A percentile compares a stretch with the other conserved stretches of the same genome.
phyloP scores from a whole-genome alignment of 2,113 vertebrate genomes.

The Syngnathus scovelli region DNA sequence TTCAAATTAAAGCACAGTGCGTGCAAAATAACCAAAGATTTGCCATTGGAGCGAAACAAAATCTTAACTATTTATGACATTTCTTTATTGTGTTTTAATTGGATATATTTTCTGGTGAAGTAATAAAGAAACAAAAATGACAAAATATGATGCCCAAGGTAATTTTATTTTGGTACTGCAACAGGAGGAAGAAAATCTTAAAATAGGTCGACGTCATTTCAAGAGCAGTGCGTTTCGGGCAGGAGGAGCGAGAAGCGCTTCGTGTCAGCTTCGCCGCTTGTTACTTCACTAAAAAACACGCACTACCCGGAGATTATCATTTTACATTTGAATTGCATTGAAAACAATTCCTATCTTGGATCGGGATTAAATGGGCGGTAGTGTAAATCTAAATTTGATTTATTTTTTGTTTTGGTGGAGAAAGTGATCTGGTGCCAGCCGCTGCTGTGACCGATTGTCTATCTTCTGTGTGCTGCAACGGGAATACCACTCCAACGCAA shows the following conservation, averaged over 20 bases:
- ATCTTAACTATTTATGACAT: not conserved
- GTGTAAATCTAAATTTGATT: conserved; percentile 16
- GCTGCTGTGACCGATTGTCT: conserved; percentile 19
- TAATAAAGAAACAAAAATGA: no score
- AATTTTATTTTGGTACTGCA: not conserved
- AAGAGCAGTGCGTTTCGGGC: rapidly evolving
- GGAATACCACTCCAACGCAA: conserved; percentile 14
- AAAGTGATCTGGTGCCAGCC: conserved; percentile 51
- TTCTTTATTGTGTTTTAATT: not conserved
- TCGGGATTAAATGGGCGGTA: conserved; percentile 20
- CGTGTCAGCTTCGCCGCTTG: not conserved
- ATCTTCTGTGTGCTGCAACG: conserved; percentile 23
- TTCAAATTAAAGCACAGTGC: not conserved
- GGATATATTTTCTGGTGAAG: not conserved
- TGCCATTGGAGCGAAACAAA: not conserved
- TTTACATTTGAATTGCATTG: not conserved
- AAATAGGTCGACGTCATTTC: not conserved
- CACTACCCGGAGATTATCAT: not conserved
- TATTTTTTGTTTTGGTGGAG: conserved; percentile 16
- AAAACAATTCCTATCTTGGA: not conserved
- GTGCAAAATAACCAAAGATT: not conserved
- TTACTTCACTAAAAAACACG: no score
- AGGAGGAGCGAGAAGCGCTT: conserved; percentile 1
- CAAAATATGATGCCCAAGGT: not conserved
- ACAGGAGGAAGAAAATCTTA: not conserved